phyloP scores from a whole-genome alignment of 2,113 vertebrate genomes.

The Anas platyrhynchos region DNA sequence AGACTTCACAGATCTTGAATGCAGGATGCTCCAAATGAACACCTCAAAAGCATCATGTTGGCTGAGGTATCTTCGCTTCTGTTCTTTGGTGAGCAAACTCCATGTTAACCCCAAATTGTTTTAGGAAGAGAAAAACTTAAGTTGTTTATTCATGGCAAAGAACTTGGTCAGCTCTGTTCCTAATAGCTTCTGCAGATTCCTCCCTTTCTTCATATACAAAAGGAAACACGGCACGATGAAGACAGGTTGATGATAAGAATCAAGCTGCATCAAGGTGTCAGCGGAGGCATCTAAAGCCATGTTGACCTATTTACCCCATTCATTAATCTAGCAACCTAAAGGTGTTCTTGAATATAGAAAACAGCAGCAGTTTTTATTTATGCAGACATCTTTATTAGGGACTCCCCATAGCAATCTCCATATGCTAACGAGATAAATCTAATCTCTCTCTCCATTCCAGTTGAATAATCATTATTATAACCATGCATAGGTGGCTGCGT shows the following conservation, averaged over 20 bases:
- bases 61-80: neutral
- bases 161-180: neutral
- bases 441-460: neutral
- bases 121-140: neutral
- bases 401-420: neutral
- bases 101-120: neutral
- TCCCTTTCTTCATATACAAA: neutral
- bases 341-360: neutral
- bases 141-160: neutral
- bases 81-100: neutral
- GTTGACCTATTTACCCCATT: neutral
- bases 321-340: neutral
- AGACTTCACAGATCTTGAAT: neutral
- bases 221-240: neutral
- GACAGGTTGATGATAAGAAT: neutral
- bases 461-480: neutral
- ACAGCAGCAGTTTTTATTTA: neutral
- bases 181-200: neutral
- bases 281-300: neutral
- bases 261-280: neutral
- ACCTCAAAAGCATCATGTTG: neutral
- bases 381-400: neutral
- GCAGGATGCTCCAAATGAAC: neutral
- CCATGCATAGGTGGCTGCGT: fast-evolving
- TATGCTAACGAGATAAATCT: fast-evolving